A percentile compares a stretch with the other conserved stretches of the same genome.
phyloP scores from a whole-genome alignment of 23 tunicate genomes.

The Ciona savignyi region DNA sequence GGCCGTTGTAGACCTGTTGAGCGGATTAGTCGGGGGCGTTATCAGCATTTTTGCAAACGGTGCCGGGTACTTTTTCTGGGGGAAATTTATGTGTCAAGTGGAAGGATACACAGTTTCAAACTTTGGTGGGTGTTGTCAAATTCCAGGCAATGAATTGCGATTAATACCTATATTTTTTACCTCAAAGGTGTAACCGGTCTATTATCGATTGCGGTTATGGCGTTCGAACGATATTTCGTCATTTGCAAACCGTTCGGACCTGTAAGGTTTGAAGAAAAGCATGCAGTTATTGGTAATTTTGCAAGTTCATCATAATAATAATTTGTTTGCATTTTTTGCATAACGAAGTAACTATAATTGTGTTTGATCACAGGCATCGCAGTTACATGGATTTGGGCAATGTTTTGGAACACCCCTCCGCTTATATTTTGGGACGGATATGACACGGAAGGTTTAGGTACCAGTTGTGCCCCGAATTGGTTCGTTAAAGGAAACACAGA shows the following conservation, averaged over 20 bases:
- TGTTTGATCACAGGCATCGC: slow-evolving; percentile 25
- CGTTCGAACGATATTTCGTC: slow-evolving; percentile 51
- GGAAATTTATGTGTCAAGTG: slow-evolving; percentile 59
- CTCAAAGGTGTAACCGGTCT: slow-evolving; percentile 45
- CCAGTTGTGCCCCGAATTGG: slow-evolving; percentile 91
- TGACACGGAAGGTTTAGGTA: slow-evolving; percentile 85
- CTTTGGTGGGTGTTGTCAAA: slow-evolving; percentile 33
- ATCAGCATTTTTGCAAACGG: slow-evolving; percentile 43
- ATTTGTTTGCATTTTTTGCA: no score
- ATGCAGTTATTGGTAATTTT: slow-evolving; percentile 35
- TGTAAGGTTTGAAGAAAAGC: slow-evolving; percentile 17
- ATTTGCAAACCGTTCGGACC: slow-evolving; percentile 81
- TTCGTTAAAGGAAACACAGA: slow-evolving; percentile 44
- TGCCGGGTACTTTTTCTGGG: slow-evolving; percentile 61
- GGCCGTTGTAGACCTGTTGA: slow-evolving; percentile 56
- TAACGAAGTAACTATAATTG: no score
- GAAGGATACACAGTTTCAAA: slow-evolving; percentile 70
- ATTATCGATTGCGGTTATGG: slow-evolving; percentile 45
- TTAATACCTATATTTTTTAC: no score
- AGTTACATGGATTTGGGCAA: slow-evolving; percentile 52
- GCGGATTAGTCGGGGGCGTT: slow-evolving; percentile 35
- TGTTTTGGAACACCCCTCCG: slow-evolving; percentile 70
- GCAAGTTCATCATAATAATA: no score
- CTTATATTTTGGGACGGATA: slow-evolving; percentile 74
- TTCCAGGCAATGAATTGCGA: no score